Evolutionary conservation across 2,888 invertebrate genomes (phyloP).

Genomic region (Biston stratarius): DNA sequence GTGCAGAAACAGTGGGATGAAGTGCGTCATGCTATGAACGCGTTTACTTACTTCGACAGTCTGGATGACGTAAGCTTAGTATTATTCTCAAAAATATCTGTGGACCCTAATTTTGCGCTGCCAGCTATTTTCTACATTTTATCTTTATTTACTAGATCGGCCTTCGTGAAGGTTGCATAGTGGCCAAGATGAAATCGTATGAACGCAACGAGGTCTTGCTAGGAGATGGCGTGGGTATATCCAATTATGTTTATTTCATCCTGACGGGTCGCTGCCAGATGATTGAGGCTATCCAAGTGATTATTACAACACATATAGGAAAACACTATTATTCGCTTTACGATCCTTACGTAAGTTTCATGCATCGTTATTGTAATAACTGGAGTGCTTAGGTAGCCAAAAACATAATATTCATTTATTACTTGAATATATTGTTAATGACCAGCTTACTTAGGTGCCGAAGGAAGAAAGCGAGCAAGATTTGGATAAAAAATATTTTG

Average conservation of each 20-base stretch:
- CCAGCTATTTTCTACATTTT: neutral
- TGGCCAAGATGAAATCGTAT: constrained; percentile 87
- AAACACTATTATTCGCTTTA: constrained; percentile 77
- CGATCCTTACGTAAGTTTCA: constrained; percentile 73
- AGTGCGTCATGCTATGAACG: constrained; percentile 85
- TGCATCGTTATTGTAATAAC: neutral
- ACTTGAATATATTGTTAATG: neutral
- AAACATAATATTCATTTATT: neutral
- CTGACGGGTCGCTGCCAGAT: constrained; percentile 87
- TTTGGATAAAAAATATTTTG: constrained; percentile 77
- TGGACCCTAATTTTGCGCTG: neutral
- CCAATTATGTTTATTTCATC: constrained; percentile 85
- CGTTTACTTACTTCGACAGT: constrained; percentile 88
- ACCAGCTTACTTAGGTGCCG: constrained; percentile 57
- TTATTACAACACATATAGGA: constrained; percentile 63
- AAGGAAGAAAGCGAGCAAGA: constrained; percentile 76
- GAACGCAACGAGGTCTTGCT: constrained; percentile 84
- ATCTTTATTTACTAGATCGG: constrained; percentile 68
- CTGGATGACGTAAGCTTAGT: constrained; percentile 77
- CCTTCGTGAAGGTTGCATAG: constrained; percentile 88
- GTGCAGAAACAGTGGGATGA: constrained; percentile 88
- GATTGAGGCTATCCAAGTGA: constrained; percentile 85
- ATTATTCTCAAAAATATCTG: no score
- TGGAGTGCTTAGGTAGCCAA: neutral
- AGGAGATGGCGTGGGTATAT: constrained; percentile 81